Evolutionary conservation across 2,888 invertebrate genomes (phyloP).

Genomic region (Drosophila parthenogenetica): DNA sequence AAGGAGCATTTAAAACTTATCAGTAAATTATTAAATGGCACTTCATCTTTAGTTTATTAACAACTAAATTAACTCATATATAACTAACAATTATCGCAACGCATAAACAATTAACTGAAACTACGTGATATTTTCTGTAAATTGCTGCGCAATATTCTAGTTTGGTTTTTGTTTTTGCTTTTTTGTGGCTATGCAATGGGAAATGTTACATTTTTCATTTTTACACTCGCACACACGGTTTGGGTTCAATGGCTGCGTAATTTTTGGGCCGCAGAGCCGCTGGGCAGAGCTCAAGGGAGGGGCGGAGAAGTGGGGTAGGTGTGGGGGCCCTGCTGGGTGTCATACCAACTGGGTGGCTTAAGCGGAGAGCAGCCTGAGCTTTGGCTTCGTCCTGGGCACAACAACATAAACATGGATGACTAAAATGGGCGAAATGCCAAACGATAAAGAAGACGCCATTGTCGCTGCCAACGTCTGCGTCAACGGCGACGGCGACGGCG

Average conservation of each 20-base stretch:
- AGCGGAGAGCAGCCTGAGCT: slow-evolving; percentile 52
- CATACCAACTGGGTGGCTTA: slow-evolving; percentile 57
- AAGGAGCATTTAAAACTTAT: too few species aligned
- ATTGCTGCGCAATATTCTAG: background rate
- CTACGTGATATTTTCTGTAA: background rate
- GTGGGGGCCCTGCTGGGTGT: slow-evolving; percentile 41
- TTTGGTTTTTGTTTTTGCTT: background rate
- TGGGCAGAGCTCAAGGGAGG: slow-evolving; percentile 42
- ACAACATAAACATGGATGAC: slow-evolving; percentile 77
- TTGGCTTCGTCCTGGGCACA: slow-evolving; percentile 56
- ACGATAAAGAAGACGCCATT: slow-evolving; percentile 80
- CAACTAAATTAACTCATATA: too few species aligned
- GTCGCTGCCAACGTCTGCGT: slow-evolving; percentile 22
- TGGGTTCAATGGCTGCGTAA: slow-evolving; percentile 79
- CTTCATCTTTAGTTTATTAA: too few species aligned
- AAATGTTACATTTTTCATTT: slow-evolving; percentile 15
- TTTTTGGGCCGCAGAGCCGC: slow-evolving; percentile 71
- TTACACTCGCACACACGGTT: slow-evolving; percentile 27
- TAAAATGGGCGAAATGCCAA: slow-evolving; percentile 82
- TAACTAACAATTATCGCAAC: too few species aligned
- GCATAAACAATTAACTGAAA: background rate
- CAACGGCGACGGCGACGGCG: slow-evolving; percentile 16
- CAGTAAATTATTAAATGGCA: too few species aligned
- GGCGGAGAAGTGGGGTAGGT: background rate
- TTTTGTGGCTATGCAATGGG: slow-evolving; percentile 35